These are phyloP conservation scores for Harpalus rubripes DNA, from an alignment of 2,888 invertebrate genomes.

Conservation along the genomic window DNA sequence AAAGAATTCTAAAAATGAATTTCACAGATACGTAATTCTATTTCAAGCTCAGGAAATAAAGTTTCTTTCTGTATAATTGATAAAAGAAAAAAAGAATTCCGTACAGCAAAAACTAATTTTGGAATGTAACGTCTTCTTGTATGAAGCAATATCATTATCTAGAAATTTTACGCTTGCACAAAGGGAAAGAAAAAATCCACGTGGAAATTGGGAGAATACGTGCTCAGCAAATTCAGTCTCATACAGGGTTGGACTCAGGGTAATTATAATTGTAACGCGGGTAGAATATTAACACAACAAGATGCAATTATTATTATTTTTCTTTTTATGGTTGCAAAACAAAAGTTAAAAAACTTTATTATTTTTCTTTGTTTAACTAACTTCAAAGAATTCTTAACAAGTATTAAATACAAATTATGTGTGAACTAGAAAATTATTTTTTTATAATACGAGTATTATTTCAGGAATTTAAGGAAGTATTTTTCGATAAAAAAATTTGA, in stretches of 20 bases:
- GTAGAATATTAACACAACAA: slow-evolving; percentile 7
- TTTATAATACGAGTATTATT: too few species aligned
- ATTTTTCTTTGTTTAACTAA: background rate
- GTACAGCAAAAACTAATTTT: slow-evolving; percentile 53
- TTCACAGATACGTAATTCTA: slow-evolving; percentile 12
- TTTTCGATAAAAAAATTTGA: too few species aligned
- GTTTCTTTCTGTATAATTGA: slow-evolving; percentile 47
- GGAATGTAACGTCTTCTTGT: slow-evolving; percentile 24
- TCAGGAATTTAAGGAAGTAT: too few species aligned
- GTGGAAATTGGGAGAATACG: slow-evolving; percentile 58
- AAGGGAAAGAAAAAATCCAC: slow-evolving; percentile 49
- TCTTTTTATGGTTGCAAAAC: background rate
- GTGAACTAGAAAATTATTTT: too few species aligned
- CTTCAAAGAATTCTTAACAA: background rate
- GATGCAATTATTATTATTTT: slow-evolving; percentile 5
- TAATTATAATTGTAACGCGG: slow-evolving; percentile 22
- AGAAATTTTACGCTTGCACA: slow-evolving; percentile 46
- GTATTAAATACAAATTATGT: background rate
- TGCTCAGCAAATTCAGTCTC: slow-evolving; percentile 40
- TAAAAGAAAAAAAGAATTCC: slow-evolving; percentile 43
- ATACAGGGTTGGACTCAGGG: slow-evolving; percentile 9
- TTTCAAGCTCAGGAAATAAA: slow-evolving; percentile 25
- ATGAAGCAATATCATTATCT: slow-evolving; percentile 56
- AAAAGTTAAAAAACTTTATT: background rate
- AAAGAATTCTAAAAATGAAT: slow-evolving; percentile 10